phyloP scores from a whole-genome alignment of 2,888 invertebrate species.

The Atherix ibis region DNA sequence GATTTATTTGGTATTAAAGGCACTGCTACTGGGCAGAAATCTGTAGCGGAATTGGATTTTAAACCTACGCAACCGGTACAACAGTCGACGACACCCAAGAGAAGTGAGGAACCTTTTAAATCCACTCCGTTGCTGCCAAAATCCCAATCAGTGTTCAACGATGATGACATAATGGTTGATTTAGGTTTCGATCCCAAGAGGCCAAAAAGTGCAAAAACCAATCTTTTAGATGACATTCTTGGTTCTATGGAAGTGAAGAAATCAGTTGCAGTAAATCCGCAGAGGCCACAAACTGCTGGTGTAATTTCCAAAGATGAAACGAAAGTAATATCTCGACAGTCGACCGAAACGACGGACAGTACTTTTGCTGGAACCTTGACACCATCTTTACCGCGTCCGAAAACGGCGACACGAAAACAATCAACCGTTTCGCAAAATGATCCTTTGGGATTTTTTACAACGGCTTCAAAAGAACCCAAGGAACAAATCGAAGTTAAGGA shows the following conservation, averaged over 20 bases:
- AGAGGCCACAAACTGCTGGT: conserved; percentile 12
- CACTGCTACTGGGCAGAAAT: not conserved
- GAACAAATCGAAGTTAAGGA: not conserved
- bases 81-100: conserved; percentile 4
- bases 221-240: conserved; percentile 28
- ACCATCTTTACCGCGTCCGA: conserved; percentile 20
- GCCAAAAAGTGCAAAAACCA: conserved; percentile 24
- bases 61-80: not conserved
- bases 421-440: conserved; percentile 19
- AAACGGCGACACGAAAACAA: conserved; percentile 25
- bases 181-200: conserved; percentile 32
- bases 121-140: conserved; percentile 12
- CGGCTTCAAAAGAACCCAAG: not conserved
- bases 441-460: conserved; percentile 15
- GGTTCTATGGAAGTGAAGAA: conserved; percentile 18
- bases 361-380: conserved; percentile 12
- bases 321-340: conserved; percentile 25
- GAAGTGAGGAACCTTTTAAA: not conserved
- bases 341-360: conserved; percentile 27
- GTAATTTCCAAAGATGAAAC: conserved; percentile 6
- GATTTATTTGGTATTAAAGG: conserved; percentile 30
- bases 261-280: conserved; percentile 15
- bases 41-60: too few species aligned
- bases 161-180: conserved; percentile 24
- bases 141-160: conserved; percentile 17